A percentile compares a stretch with the other conserved stretches of the same genome.
Conservation (phyloP, 2,113 vertebrate species). For the Desmodus rotundus region DNA sequence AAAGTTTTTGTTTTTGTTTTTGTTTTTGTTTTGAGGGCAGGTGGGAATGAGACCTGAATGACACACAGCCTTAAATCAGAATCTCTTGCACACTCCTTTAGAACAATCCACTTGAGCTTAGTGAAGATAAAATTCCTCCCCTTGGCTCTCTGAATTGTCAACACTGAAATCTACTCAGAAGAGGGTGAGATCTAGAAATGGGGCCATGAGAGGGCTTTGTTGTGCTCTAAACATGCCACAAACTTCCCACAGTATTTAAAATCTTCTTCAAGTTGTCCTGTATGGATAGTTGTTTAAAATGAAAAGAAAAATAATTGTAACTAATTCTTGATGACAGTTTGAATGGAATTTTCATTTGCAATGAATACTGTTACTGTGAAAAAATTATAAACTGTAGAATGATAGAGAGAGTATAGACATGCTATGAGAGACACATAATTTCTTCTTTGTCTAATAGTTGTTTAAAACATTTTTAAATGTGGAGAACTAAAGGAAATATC, state of each 20-base stretch:
- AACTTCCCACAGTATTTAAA: not conserved
- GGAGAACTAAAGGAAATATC: not conserved
- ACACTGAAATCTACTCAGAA: not conserved
- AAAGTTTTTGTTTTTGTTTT: not conserved
- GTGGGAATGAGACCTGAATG: not conserved
- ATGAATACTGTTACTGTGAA: not conserved
- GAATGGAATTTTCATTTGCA: conserved; percentile 14
- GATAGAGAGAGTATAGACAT: not conserved
- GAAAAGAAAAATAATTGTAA: not conserved
- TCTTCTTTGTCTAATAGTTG: not conserved
- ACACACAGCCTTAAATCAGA: not conserved
- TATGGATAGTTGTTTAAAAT: not conserved
- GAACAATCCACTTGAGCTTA: not conserved
- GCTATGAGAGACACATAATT: not conserved
- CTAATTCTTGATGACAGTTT: not conserved
- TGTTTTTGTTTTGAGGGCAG: not conserved
- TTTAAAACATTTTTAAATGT: not conserved
- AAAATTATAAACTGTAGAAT: not conserved
- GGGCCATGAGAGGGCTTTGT: not conserved
- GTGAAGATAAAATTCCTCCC: not conserved
- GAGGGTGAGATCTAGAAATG: not conserved
- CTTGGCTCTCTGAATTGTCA: not conserved
- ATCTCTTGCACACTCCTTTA: not conserved
- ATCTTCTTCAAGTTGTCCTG: not conserved
- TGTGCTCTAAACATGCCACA: not conserved